Percentiles rank a stretch among this genome's conserved stretches.
Conservation (phyloP, 2,888 invertebrate species). For the Dendrolimus pini region DNA sequence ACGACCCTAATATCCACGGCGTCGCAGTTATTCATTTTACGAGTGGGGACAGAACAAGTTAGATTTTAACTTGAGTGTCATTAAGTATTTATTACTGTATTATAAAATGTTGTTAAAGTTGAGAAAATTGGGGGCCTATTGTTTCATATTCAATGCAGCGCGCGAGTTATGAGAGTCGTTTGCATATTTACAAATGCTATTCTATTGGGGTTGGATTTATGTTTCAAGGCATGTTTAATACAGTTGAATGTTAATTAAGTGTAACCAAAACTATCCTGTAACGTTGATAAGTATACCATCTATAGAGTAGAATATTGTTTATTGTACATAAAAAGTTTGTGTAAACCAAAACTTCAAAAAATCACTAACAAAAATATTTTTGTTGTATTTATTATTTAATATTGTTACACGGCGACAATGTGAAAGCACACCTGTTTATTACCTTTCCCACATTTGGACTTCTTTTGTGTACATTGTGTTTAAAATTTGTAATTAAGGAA, state of each 20-base stretch:
- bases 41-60: background rate
- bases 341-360: no score
- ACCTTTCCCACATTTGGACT: no score
- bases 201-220: background rate
- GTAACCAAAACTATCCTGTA: background rate
- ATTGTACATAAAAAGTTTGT: no score
- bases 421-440: no score
- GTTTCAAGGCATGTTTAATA: background rate
- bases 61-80: conserved; percentile 48
- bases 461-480: no score
- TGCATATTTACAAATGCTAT: conserved; percentile 34
- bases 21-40: conserved; percentile 18
- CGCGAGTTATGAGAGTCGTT: conserved; percentile 54
- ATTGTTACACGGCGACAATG: no score
- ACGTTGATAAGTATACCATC: no score
- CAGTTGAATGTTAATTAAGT: background rate
- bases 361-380: no score
- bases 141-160: conserved; percentile 61
- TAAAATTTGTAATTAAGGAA: no score
- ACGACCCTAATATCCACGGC: background rate
- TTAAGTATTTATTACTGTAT: conserved; percentile 61
- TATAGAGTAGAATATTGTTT: no score
- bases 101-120: conserved; percentile 63
- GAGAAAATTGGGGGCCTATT: conserved; percentile 54
- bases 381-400: no score